Evolutionary conservation across 2,797 vertebrate genomes (phyloP).

Genomic region (Allobates femoralis): DNA sequence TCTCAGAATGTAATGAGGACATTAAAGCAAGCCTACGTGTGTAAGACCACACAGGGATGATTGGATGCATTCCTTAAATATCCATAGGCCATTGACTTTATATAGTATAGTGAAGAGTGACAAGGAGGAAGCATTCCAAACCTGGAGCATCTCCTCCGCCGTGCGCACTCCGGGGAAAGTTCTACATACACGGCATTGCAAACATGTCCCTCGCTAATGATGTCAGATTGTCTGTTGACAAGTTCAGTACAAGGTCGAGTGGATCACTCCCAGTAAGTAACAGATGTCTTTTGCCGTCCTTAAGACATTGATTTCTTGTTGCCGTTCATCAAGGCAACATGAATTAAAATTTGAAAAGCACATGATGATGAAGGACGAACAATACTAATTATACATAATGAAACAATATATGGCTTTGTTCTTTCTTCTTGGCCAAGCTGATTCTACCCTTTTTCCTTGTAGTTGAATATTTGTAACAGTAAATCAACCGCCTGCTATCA

Average conservation of each 20-base stretch:
- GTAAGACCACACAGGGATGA: background rate
- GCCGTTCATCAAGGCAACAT: background rate
- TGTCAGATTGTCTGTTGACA: slow-evolving; percentile 58
- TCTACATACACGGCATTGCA: slow-evolving; percentile 56
- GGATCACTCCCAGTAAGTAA: slow-evolving; percentile 35
- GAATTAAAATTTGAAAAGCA: background rate
- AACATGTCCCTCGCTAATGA: slow-evolving; percentile 56
- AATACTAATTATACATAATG: background rate
- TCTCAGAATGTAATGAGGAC: background rate
- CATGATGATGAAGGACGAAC: background rate
- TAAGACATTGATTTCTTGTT: slow-evolving; percentile 38
- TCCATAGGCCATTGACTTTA: slow-evolving; percentile 1
- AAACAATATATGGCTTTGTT: background rate
- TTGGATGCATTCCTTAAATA: background rate
- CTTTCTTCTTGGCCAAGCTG: too few species aligned
- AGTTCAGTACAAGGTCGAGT: slow-evolving; percentile 52
- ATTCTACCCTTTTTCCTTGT: background rate
- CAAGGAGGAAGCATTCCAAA: slow-evolving; percentile 37
- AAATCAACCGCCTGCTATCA: background rate
- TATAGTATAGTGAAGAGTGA: slow-evolving; percentile 24
- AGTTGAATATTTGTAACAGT: background rate
- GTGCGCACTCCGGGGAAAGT: slow-evolving; percentile 53
- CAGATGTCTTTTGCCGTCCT: slow-evolving; percentile 25
- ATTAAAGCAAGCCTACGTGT: background rate
- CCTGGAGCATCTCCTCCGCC: slow-evolving; percentile 28